Conservation (phyloP, 2,888 invertebrate genomes). For the Glaucopsyche alexis region DNA sequence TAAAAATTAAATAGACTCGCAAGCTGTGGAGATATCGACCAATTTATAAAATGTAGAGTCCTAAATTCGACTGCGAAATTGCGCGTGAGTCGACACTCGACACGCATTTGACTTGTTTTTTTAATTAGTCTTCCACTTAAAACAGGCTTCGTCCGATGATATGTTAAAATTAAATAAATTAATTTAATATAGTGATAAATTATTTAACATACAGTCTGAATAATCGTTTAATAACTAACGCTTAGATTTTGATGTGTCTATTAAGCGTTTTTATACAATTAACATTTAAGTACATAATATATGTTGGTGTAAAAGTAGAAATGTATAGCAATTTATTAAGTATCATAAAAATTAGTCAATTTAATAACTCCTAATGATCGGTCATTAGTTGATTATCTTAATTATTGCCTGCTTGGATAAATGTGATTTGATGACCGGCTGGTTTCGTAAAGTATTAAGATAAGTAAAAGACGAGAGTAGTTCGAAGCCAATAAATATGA, state of each 20-base stretch:
- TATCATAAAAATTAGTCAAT: constrained; percentile 26
- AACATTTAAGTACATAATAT: constrained; percentile 23
- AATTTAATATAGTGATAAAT: constrained; percentile 13
- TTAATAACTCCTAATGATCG: constrained; percentile 20
- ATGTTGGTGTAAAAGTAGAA: constrained; percentile 17
- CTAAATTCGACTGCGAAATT: constrained; percentile 3
- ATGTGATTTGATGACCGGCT: neutral
- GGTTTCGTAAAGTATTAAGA: neutral
- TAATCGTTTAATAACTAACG: constrained; percentile 2
- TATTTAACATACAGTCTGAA: neutral
- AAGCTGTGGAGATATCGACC: neutral
- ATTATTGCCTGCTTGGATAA: constrained; percentile 57
- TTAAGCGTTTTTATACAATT: neutral
- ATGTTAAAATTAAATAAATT: constrained; percentile 8
- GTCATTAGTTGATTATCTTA: constrained; percentile 50
- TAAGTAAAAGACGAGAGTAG: neutral
- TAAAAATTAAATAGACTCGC: too few species aligned
- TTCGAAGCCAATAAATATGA: constrained; percentile 34
- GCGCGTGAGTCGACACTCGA: constrained; percentile 15
- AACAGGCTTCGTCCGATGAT: neutral
- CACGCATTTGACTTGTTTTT: neutral
- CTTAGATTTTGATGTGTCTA: constrained; percentile 1
- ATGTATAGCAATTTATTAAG: constrained; percentile 8
- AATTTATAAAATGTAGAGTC: constrained; percentile 25
- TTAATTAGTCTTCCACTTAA: neutral